A percentile compares a stretch with the other conserved stretches of the same genome.
These are phyloP conservation scores for Oostethus manadensis DNA, from an alignment of 2,113 vertebrate genomes.

Conservation along the genomic window DNA sequence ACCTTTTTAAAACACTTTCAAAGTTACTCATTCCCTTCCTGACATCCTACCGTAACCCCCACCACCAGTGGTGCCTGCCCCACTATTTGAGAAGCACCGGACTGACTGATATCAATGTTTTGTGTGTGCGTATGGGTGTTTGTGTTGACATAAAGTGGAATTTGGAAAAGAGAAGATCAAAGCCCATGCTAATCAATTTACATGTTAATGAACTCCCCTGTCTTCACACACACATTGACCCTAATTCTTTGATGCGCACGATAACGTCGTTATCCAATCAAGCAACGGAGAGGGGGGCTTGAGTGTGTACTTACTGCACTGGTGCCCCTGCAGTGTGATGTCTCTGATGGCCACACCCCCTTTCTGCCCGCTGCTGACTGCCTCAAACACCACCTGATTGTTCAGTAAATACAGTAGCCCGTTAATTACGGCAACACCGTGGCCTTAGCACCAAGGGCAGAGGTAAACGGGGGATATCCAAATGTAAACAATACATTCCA, in stretches of 20 bases:
- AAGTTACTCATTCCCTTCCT: no score
- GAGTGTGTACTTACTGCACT: constrained; percentile 83
- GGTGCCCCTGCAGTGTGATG: constrained; percentile 89
- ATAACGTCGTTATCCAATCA: constrained; percentile 44
- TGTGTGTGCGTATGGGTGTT: background rate
- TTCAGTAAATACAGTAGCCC: background rate
- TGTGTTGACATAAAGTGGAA: constrained; percentile 29
- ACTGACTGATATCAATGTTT: background rate
- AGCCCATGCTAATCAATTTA: constrained; percentile 67
- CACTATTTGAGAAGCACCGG: no score
- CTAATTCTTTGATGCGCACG: constrained; percentile 34
- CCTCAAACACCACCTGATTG: constrained; percentile 87
- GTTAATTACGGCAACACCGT: background rate
- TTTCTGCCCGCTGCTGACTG: constrained; percentile 80
- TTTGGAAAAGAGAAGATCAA: constrained; percentile 55
- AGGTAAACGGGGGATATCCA: background rate
- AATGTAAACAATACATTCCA: constrained; percentile 7
- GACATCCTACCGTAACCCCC: no score
- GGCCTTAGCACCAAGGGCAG: background rate
- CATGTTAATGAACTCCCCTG: constrained; percentile 63
- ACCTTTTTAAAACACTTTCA: no score
- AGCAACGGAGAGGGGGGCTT: constrained; percentile 4
- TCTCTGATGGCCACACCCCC: constrained; percentile 89
- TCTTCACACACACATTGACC: constrained; percentile 39
- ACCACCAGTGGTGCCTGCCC: no score